These are phyloP conservation scores for Caenorhabditis inopinata DNA, from an alignment of 1,140 invertebrate species.

Conservation along the genomic window DNA sequence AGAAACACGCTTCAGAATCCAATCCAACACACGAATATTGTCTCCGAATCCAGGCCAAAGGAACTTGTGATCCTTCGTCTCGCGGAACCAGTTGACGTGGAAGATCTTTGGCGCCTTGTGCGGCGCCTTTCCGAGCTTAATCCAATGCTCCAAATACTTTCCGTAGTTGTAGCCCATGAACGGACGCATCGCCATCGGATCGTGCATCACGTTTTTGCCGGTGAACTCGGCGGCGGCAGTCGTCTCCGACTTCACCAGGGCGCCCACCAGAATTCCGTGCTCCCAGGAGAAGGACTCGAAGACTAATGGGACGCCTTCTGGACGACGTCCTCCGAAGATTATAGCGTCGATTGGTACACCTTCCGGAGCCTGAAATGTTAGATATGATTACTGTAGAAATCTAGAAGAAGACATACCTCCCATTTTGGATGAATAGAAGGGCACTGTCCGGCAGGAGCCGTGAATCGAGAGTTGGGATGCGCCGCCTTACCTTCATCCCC, in stretches of 20 bases:
- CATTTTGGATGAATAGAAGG: slow-evolving; percentile 40
- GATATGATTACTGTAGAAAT: too few species aligned
- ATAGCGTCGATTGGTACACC: slow-evolving; percentile 41
- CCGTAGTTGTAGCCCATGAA: slow-evolving; percentile 36
- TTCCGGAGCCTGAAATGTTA: too few species aligned
- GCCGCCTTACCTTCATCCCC: slow-evolving; percentile 14
- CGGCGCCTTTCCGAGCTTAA: not conserved
- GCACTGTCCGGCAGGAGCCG: slow-evolving; percentile 1
- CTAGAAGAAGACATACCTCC: too few species aligned
- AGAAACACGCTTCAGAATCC: slow-evolving; percentile 27
- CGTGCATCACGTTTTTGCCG: slow-evolving; percentile 22
- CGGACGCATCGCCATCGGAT: slow-evolving; percentile 35
- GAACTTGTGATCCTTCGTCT: slow-evolving; percentile 11
- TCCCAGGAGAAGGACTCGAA: slow-evolving; percentile 35
- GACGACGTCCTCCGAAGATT: slow-evolving; percentile 34
- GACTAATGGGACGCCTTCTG: slow-evolving; percentile 37
- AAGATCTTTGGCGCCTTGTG: slow-evolving; percentile 30
- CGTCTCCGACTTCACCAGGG: slow-evolving; percentile 14
- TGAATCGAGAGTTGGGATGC: slow-evolving; percentile 41
- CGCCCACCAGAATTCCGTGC: slow-evolving; percentile 22
- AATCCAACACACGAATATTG: slow-evolving; percentile 36
- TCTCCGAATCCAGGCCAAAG: slow-evolving; percentile 48
- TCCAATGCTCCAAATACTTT: slow-evolving; percentile 32
- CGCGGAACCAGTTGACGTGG: slow-evolving; percentile 39
- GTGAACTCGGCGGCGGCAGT: slow-evolving; percentile 35